Conservation (phyloP, 2,797 vertebrate species). For the Gobionotothen gibberifrons region DNA sequence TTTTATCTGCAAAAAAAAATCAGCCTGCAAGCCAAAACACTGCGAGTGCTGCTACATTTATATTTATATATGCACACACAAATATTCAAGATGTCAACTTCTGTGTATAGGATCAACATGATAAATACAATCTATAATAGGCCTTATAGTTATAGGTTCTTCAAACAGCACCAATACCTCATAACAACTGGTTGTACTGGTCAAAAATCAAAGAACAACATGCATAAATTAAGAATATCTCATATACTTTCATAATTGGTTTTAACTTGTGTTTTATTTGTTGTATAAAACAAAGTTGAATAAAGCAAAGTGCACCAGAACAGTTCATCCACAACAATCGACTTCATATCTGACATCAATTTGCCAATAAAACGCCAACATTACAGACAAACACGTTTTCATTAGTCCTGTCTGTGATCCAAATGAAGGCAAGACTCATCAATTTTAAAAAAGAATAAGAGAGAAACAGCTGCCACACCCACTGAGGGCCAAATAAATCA, state of each 20-base stretch:
- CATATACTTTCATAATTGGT: not conserved
- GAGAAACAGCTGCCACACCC: not conserved
- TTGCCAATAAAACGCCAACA: conserved; percentile 30
- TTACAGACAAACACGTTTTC: conserved; percentile 49
- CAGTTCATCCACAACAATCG: not conserved
- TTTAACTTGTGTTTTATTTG: conserved; percentile 8
- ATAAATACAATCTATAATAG: too few species aligned
- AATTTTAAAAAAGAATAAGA: not conserved
- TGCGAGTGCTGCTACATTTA: too few species aligned
- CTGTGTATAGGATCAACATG: too few species aligned
- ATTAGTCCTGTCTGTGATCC: conserved; percentile 49
- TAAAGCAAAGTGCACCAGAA: conserved; percentile 3
- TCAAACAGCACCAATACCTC: too few species aligned
- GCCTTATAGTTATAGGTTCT: too few species aligned
- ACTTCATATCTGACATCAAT: not conserved
- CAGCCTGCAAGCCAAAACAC: too few species aligned
- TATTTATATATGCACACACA: too few species aligned
- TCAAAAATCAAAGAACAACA: not conserved
- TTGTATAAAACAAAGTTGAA: conserved; percentile 66
- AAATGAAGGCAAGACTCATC: conserved; percentile 56
- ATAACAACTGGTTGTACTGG: not conserved
- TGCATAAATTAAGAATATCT: not conserved
- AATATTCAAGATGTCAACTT: too few species aligned
- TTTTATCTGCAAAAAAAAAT: too few species aligned
- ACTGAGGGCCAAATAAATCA: not conserved